phyloP scores from a whole-genome alignment of 2,797 vertebrate species.

The Arctocebus calabarensis region DNA sequence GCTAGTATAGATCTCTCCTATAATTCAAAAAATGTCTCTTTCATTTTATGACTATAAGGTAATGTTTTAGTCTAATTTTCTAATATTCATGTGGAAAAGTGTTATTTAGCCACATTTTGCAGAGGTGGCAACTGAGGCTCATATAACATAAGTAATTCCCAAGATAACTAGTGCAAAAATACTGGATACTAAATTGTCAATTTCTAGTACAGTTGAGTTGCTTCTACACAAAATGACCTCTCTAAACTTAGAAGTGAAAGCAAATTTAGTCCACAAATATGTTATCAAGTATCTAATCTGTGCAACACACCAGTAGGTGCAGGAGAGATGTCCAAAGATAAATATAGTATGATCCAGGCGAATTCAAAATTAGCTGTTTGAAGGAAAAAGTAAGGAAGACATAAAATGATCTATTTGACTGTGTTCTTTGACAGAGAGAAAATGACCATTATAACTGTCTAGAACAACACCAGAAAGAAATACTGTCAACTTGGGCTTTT shows the following conservation, averaged over 20 bases:
- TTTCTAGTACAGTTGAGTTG: not conserved
- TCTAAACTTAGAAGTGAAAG: not conserved
- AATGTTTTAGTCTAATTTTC: not conserved
- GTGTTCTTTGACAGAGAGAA: not conserved
- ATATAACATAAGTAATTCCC: not conserved
- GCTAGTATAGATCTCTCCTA: not conserved
- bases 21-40: not conserved
- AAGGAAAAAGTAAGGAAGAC: slow-evolving; percentile 21
- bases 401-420: not conserved
- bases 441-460: not conserved
- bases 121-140: not conserved
- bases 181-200: not conserved
- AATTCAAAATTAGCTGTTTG: not conserved
- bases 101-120: not conserved
- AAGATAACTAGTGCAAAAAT: not conserved
- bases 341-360: not conserved
- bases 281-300: not conserved
- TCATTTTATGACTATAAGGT: not conserved
- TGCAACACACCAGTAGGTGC: not conserved
- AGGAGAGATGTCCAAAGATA: not conserved
- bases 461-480: not conserved
- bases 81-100: not conserved
- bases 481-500: not conserved
- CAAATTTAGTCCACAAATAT: not conserved
- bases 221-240: not conserved